Conservation (phyloP, 2,888 invertebrate genomes). For the Papilio gigon region DNA sequence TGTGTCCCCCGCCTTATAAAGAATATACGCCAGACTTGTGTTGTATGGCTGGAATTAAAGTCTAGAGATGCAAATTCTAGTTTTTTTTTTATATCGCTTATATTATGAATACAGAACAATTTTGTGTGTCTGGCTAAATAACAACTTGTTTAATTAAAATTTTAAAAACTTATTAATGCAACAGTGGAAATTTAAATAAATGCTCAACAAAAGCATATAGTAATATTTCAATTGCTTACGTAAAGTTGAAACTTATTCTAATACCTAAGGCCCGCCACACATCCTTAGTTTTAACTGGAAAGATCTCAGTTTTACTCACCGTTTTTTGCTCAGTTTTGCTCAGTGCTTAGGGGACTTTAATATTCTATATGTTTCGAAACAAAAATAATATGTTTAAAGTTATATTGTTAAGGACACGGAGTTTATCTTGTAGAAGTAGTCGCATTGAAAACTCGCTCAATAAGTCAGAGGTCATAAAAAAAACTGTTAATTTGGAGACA, state of each 20-base stretch:
- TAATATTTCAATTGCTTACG: too few relatives aligned
- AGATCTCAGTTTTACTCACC: too few relatives aligned
- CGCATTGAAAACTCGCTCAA: slow-evolving; percentile 10
- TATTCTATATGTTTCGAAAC: not conserved
- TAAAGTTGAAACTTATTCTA: too few relatives aligned
- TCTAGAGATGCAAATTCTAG: not conserved
- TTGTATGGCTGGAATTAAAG: not conserved
- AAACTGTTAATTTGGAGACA: slow-evolving; percentile 18
- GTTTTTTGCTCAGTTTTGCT: too few relatives aligned
- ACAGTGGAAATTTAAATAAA: not conserved
- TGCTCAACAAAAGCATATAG: too few relatives aligned
- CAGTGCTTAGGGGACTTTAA: too few relatives aligned
- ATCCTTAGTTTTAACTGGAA: too few relatives aligned
- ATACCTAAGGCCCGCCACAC: too few relatives aligned
- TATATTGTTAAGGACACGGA: not conserved
- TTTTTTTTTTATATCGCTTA: not conserved
- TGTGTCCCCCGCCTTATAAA: not conserved
- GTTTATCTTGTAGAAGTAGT: slow-evolving; percentile 3
- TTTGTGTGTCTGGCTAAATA: not conserved
- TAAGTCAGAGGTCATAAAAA: slow-evolving; percentile 27
- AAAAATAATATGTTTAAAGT: not conserved
- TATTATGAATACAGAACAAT: slow-evolving; percentile 11
- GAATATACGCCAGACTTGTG: not conserved
- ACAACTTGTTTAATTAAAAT: slow-evolving; percentile 1
- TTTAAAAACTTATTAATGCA: not conserved